phyloP scores from a whole-genome alignment of 2,113 vertebrate species.

The Pavo muticus region DNA sequence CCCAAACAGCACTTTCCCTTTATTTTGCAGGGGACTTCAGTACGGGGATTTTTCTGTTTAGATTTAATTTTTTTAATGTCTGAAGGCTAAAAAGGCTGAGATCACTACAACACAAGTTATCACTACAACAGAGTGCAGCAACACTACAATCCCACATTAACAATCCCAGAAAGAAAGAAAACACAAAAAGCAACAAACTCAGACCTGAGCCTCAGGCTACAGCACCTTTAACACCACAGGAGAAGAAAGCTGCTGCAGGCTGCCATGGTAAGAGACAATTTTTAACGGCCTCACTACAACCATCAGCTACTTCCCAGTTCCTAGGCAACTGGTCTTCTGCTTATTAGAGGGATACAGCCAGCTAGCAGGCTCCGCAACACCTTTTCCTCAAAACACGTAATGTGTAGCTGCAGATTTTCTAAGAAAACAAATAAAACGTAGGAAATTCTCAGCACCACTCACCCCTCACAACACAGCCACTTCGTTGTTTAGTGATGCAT shows the following conservation, averaged over 20 bases:
- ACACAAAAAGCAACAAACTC: background rate
- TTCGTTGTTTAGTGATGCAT: rapidly evolving
- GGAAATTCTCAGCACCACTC: background rate
- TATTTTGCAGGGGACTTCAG: background rate
- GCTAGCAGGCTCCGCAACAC: background rate
- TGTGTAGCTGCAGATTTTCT: background rate
- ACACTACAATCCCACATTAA: background rate
- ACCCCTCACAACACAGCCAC: background rate
- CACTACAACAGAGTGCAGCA: background rate
- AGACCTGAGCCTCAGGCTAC: background rate
- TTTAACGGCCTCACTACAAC: background rate
- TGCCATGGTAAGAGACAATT: background rate
- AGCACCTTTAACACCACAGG: background rate
- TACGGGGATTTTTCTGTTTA: background rate
- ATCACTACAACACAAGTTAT: background rate
- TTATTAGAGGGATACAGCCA: background rate
- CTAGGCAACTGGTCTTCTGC: background rate
- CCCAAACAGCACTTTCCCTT: background rate
- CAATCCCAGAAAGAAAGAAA: background rate
- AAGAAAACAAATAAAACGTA: background rate
- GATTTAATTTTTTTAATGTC: background rate
- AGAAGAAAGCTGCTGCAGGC: background rate
- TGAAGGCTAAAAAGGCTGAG: background rate
- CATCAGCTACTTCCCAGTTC: background rate
- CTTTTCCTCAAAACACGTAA: background rate